Evolutionary conservation across 1,140 invertebrate genomes (phyloP).

Genomic region (Eupristina koningsbergeri): DNA sequence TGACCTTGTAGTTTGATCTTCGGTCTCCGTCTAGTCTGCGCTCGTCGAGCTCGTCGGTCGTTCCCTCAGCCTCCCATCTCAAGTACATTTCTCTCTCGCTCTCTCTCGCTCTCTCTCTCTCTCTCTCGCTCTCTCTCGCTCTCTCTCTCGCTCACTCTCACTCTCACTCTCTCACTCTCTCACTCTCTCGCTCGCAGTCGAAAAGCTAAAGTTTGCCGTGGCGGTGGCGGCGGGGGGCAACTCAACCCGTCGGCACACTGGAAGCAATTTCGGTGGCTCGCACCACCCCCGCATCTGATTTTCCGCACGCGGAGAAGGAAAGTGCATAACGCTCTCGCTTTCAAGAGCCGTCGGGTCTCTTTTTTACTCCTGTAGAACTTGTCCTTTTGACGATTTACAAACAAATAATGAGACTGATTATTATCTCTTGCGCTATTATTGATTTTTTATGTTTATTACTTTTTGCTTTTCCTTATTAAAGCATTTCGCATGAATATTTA

Average conservation of each 20-base stretch:
- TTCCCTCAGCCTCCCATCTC: slow-evolving; percentile 24
- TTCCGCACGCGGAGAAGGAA: slow-evolving; percentile 63
- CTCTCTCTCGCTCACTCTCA: slow-evolving; percentile 40
- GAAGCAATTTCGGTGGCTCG: slow-evolving; percentile 70
- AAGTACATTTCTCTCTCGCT: slow-evolving; percentile 38
- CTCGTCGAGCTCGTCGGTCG: slow-evolving; percentile 47
- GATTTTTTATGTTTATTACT: neutral
- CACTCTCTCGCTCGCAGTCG: slow-evolving; percentile 53
- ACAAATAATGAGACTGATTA: slow-evolving; percentile 6
- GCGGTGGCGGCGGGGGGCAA: too few species aligned
- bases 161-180: slow-evolving; percentile 44
- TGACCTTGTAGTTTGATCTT: slow-evolving; percentile 68
- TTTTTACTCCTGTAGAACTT: slow-evolving; percentile 34
- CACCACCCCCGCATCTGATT: slow-evolving; percentile 61
- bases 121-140: slow-evolving; percentile 42
- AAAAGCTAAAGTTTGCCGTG: slow-evolving; percentile 70
- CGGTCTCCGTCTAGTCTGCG: slow-evolving; percentile 51
- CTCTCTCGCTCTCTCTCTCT: slow-evolving; percentile 1
- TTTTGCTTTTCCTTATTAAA: too few species aligned
- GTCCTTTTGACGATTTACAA: slow-evolving; percentile 35
- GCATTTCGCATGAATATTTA: too few species aligned
- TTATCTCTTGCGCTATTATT: neutral
- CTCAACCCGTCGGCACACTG: slow-evolving; percentile 65
- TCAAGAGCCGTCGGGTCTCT: slow-evolving; percentile 61
- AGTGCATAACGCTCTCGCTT: slow-evolving; percentile 67